Evolutionary conservation across 2,797 vertebrate species (phyloP).

Genomic region (Galago senegalensis): DNA sequence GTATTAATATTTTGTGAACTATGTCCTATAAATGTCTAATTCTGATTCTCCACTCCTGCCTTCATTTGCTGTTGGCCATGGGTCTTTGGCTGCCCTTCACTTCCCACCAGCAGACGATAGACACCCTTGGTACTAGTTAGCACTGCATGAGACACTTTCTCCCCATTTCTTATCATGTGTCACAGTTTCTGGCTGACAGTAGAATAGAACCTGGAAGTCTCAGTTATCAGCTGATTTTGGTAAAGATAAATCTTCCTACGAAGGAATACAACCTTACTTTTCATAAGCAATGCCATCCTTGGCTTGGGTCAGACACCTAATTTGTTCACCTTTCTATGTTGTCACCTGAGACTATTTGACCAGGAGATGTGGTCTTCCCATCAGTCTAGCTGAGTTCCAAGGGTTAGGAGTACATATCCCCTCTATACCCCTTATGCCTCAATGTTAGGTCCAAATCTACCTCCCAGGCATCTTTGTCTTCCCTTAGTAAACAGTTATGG

Average conservation of each 20-base stretch:
- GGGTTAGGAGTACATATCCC: neutral
- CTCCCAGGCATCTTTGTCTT: constrained; percentile 72
- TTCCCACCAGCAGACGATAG: neutral
- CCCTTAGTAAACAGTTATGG: neutral
- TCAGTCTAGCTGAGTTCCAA: neutral
- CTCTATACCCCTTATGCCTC: too few relatives aligned
- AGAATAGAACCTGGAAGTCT: neutral
- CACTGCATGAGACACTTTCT: neutral
- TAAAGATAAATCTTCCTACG: neutral
- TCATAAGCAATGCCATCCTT: neutral
- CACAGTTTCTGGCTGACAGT: neutral
- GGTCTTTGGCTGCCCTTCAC: neutral
- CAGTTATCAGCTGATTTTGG: neutral
- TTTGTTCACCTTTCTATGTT: constrained; percentile 8
- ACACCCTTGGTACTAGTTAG: neutral
- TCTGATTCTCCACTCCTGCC: constrained; percentile 10
- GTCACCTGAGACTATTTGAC: neutral
- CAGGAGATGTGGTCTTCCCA: neutral
- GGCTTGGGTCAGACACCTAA: neutral
- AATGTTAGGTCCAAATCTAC: neutral
- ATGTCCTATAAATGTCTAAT: neutral
- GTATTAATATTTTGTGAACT: neutral
- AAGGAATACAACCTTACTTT: neutral
- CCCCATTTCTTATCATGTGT: neutral
- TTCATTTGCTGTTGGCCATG: neutral